Evolutionary conservation across 2,888 invertebrate species (phyloP).

Genomic region (Trypoxylon attenuatum): DNA sequence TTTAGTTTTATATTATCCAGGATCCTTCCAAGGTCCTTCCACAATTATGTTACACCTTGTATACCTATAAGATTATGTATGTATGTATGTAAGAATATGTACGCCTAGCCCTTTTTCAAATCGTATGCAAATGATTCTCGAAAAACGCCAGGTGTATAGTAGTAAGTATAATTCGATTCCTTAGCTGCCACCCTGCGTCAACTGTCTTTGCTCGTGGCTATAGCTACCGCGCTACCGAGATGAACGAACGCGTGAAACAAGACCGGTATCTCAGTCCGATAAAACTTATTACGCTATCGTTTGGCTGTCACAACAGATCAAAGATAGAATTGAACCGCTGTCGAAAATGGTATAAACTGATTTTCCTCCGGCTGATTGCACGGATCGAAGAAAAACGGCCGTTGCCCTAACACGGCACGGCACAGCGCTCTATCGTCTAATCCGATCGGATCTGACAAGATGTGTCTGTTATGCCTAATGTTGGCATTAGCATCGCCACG

Average conservation of each 20-base stretch:
- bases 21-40: background rate
- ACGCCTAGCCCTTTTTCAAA: constrained; percentile 53
- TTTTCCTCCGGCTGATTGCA: constrained; percentile 36
- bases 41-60: too few species aligned
- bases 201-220: constrained; percentile 21
- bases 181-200: constrained; percentile 17
- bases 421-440: constrained; percentile 40
- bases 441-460: constrained; percentile 47
- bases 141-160: constrained; percentile 61
- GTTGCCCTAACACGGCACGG: constrained; percentile 28
- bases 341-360: constrained; percentile 45
- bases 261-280: constrained; percentile 36
- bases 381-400: constrained; percentile 27
- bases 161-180: constrained; percentile 49
- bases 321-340: constrained; percentile 57
- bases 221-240: constrained; percentile 32
- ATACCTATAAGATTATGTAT: background rate
- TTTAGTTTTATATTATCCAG: too few species aligned
- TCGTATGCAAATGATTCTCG: constrained; percentile 61
- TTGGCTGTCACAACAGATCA: constrained; percentile 65
- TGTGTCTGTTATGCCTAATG: constrained; percentile 42
- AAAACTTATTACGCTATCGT: constrained; percentile 60
- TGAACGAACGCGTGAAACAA: constrained; percentile 4
- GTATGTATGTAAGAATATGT: constrained; percentile 6
- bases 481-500: constrained; percentile 16